Conservation (phyloP, 1,140 invertebrate species). For the Maconellicoccus hirsutus region DNA sequence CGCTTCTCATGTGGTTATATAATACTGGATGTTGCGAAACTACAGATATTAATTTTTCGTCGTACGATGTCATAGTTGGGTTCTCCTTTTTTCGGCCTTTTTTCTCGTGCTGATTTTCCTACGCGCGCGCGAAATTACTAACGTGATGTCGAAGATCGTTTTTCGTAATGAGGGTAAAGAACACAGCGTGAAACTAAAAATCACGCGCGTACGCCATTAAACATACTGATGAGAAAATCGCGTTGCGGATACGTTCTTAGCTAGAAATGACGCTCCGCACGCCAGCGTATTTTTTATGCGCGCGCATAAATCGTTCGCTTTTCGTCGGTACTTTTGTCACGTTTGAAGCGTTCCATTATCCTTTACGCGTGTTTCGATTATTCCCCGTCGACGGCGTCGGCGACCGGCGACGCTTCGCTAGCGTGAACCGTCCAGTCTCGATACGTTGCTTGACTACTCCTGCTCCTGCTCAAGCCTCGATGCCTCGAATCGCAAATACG, state of each 20-base stretch:
- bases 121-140: too few species aligned
- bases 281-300: conserved; percentile 2
- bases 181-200: not conserved
- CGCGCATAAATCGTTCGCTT: not conserved
- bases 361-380: conserved; percentile 3
- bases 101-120: too few species aligned
- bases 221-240: not conserved
- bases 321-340: conserved; percentile 1
- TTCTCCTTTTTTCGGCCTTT: not conserved
- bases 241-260: not conserved
- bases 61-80: not conserved
- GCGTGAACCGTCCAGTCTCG: too few species aligned
- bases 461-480: too few species aligned
- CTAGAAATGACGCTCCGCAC: not conserved
- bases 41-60: not conserved
- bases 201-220: not conserved
- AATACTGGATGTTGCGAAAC: conserved; percentile 6
- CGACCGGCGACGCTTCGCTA: too few species aligned
- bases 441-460: too few species aligned
- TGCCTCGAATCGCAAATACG: too few species aligned
- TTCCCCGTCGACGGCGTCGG: not conserved
- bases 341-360: not conserved
- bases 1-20: conserved; percentile 1
- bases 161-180: too few species aligned
- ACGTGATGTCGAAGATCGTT: too few species aligned